Conservation (phyloP, 1,140 invertebrate species). For the Daktulosphaira vitifoliae region DNA sequence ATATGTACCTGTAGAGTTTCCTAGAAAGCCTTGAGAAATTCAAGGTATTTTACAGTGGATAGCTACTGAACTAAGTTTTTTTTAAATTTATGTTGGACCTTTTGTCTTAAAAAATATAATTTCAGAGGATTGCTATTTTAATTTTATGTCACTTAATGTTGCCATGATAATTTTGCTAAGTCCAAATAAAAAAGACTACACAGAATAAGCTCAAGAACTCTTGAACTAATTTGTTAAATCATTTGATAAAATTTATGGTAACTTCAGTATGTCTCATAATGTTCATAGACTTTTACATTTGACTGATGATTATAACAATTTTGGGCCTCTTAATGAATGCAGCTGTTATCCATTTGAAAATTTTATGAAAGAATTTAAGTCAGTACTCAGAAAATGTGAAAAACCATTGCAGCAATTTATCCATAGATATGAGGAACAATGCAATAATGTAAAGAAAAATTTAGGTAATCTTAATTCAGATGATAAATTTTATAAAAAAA, state of each 20-base stretch:
- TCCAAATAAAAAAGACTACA: no score
- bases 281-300: neutral
- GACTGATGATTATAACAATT: neutral
- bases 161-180: no score
- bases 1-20: no score
- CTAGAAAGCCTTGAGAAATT: no score
- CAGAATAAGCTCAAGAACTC: neutral
- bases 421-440: neutral
- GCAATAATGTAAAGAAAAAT: no score
- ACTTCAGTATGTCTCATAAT: neutral
- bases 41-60: no score
- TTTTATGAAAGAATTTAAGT: neutral
- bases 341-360: neutral
- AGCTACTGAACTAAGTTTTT: neutral
- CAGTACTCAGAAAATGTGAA: neutral
- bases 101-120: neutral
- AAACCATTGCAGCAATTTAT: neutral
- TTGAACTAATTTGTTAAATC: neutral
- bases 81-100: neutral
- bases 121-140: neutral
- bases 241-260: neutral
- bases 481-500: no score
- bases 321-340: no score
- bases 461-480: no score
- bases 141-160: no score